Conservation (phyloP, 2,888 invertebrate species). For the Pharmacophagus antenor region DNA sequence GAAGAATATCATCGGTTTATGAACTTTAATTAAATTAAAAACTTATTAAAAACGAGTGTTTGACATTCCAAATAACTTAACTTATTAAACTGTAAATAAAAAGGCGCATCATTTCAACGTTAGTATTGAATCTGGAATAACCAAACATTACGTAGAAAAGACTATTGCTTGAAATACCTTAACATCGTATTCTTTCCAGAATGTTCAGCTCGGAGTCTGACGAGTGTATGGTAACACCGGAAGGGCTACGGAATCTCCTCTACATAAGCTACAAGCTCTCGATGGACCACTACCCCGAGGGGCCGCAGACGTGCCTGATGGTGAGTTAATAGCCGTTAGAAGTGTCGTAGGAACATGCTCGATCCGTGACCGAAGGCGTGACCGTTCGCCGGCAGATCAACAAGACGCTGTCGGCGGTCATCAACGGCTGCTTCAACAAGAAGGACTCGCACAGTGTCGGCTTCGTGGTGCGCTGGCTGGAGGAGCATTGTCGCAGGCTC, state of each 20-base stretch:
- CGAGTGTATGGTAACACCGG: constrained; percentile 81
- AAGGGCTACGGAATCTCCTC: constrained; percentile 83
- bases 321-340: constrained; percentile 45
- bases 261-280: constrained; percentile 88
- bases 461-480: constrained; percentile 91
- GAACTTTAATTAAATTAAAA: no score
- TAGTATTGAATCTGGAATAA: no score
- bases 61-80: no score
- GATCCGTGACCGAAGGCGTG: constrained; percentile 10
- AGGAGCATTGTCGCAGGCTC: constrained; percentile 88
- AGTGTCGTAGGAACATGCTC: constrained; percentile 14
- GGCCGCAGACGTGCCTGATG: constrained; percentile 82
- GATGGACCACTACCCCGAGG: constrained; percentile 89
- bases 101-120: no score
- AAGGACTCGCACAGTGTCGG: constrained; percentile 87
- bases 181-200: constrained; percentile 43
- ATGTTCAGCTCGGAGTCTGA: constrained; percentile 81
- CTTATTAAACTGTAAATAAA: no score
- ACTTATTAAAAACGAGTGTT: no score
- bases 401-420: constrained; percentile 86
- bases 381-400: constrained; percentile 73
- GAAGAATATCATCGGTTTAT: no score
- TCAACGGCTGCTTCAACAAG: constrained; percentile 90
- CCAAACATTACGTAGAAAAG: background rate
- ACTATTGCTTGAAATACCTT: background rate